A percentile compares a stretch with the other conserved stretches of the same genome.
phyloP scores from a whole-genome alignment of 2,888 invertebrate genomes.

The Ornithoptera priamus region DNA sequence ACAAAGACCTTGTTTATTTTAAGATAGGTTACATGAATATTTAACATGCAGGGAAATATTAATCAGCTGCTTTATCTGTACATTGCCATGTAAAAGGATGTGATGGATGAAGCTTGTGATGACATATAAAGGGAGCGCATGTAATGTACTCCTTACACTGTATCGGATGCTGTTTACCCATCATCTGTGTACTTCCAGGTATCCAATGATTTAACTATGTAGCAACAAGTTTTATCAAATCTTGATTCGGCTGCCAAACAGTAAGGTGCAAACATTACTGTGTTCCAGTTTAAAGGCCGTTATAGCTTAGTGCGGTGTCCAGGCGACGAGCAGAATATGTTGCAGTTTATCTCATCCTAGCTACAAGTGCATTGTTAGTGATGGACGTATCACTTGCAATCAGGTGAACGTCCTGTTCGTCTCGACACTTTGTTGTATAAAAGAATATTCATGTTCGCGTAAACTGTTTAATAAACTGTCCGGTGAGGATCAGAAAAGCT shows the following conservation, averaged over 20 bases:
- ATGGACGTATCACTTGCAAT: too few species aligned
- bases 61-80: conserved; percentile 23
- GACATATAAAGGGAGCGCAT: conserved; percentile 38
- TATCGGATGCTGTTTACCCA: conserved; percentile 64
- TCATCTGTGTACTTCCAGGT: conserved; percentile 75
- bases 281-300: too few species aligned
- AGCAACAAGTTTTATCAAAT: conserved; percentile 53
- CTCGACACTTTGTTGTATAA: too few species aligned
- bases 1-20: not conserved
- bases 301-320: too few species aligned
- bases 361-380: too few species aligned
- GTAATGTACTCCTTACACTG: conserved; percentile 50
- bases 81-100: conserved; percentile 44
- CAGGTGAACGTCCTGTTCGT: too few species aligned
- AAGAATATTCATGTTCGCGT: not conserved
- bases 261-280: too few species aligned
- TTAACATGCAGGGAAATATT: conserved; percentile 3
- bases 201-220: conserved; percentile 57
- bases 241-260: too few species aligned
- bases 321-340: too few species aligned
- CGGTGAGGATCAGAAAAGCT: not conserved
- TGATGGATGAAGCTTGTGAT: conserved; percentile 32
- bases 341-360: too few species aligned
- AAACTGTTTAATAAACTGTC: not conserved
- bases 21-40: not conserved